A percentile compares a stretch with the other conserved stretches of the same genome.
Conservation (phyloP, 2,797 vertebrate genomes). For the Sandelia bainsii region DNA sequence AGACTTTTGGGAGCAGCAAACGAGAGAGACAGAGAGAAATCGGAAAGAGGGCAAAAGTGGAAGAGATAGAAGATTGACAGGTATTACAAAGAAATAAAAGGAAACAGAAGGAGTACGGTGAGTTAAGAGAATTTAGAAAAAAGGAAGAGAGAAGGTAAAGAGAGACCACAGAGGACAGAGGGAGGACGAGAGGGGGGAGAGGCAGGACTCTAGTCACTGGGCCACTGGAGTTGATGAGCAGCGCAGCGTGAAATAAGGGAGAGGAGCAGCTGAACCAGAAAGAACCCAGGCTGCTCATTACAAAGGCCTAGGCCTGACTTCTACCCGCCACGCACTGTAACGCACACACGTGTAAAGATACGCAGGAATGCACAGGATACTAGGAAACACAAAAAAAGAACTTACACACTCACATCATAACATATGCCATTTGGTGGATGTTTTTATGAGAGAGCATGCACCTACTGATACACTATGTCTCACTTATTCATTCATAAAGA, state of each 20-base stretch:
- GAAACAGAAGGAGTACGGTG: background rate
- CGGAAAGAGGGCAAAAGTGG: background rate
- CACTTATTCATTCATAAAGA: background rate
- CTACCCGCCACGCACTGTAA: slow-evolving; percentile 72
- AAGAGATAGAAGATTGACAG: slow-evolving; percentile 8
- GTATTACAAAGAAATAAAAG: slow-evolving; percentile 4
- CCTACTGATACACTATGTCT: slow-evolving; percentile 26
- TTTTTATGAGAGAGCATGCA: slow-evolving; percentile 27
- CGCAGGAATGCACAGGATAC: slow-evolving; percentile 39
- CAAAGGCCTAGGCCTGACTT: slow-evolving; percentile 82
- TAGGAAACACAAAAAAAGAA: slow-evolving; percentile 45
- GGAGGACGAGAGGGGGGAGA: slow-evolving; percentile 31
- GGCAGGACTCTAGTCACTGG: slow-evolving; percentile 76
- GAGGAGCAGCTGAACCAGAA: slow-evolving; percentile 88
- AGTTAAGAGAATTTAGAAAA: slow-evolving; percentile 3
- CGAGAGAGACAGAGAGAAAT: background rate
- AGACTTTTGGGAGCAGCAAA: slow-evolving; percentile 37
- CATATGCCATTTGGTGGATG: slow-evolving; percentile 11
- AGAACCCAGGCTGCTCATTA: slow-evolving; percentile 86
- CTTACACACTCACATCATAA: slow-evolving; percentile 31
- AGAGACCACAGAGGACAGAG: slow-evolving; percentile 24
- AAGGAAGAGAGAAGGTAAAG: slow-evolving; percentile 17
- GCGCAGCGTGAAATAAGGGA: slow-evolving; percentile 86
- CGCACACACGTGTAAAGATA: slow-evolving; percentile 37
- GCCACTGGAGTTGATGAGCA: slow-evolving; percentile 83